Percentiles rank a stretch among this genome's conserved stretches.
Conservation (phyloP, 2,797 vertebrate species). For the Tiaroga cobitis region DNA sequence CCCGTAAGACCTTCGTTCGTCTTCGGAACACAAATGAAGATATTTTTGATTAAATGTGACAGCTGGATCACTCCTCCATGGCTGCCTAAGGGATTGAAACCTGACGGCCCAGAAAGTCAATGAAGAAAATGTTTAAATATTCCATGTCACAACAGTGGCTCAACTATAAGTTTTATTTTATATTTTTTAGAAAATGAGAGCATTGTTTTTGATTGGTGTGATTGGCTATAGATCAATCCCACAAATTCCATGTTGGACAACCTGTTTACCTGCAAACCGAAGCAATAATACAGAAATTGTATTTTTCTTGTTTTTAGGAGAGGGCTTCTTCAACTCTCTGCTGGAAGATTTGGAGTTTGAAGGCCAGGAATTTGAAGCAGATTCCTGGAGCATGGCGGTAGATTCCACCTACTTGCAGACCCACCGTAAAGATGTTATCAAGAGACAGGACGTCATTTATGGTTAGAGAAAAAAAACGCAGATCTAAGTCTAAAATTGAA, state of each 20-base stretch:
- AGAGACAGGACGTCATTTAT: constrained; percentile 93
- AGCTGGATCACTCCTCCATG: no score
- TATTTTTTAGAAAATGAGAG: neutral
- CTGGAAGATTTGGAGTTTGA: constrained; percentile 87
- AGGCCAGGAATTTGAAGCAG: constrained; percentile 86
- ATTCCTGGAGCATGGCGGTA: constrained; percentile 92
- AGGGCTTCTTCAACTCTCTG: constrained; percentile 83
- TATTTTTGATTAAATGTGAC: no score
- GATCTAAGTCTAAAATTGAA: neutral
- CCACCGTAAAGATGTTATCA: constrained; percentile 90
- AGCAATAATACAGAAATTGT: neutral
- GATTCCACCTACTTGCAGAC: constrained; percentile 86
- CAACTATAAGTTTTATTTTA: no score
- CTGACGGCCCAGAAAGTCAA: no score
- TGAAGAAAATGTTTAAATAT: no score
- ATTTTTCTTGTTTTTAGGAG: constrained; percentile 71
- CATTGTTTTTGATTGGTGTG: neutral
- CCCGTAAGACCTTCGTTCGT: no score
- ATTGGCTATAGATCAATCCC: neutral
- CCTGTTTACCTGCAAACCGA: neutral
- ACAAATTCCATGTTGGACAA: neutral
- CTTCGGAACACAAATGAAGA: no score
- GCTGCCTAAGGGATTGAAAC: no score
- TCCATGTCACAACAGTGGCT: no score
- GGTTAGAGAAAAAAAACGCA: constrained; percentile 71